Evolutionary conservation across 2,113 vertebrate genomes (phyloP).

Genomic region (Neopipo cinnamomea): DNA sequence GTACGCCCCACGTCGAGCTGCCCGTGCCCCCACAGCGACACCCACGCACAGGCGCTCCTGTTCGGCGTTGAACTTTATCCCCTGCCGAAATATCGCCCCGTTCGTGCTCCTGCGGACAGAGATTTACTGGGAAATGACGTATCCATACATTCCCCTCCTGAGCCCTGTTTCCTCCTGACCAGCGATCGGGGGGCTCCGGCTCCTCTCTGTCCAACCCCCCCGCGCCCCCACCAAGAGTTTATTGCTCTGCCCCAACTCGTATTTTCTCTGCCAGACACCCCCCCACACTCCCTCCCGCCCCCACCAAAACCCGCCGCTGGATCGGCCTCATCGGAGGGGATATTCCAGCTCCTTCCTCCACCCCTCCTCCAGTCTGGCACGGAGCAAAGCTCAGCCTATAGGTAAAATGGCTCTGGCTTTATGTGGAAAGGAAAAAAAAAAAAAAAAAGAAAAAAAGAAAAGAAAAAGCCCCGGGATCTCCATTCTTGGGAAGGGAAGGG

Average conservation of each 20-base stretch:
- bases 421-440: not conserved
- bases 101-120: not conserved
- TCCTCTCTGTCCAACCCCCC: not conserved
- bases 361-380: slow-evolving; percentile 12
- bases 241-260: not conserved
- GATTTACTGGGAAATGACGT: not conserved
- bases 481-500: not conserved
- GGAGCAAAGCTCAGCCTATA: not conserved
- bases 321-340: not conserved
- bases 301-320: not conserved
- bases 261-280: not conserved
- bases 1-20: rapidly evolving
- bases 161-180: not conserved
- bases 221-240: not conserved
- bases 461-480: not conserved
- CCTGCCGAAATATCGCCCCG: not conserved
- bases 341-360: not conserved
- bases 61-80: not conserved
- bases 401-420: slow-evolving; percentile 40
- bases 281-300: too few relatives aligned
- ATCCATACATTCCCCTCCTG: not conserved
- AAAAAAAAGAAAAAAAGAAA: not conserved
- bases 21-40: not conserved
- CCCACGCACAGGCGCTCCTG: rapidly evolving
- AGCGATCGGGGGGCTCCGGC: not conserved